Evolutionary conservation across 1,140 invertebrate species (phyloP), one percentile per base, ranked within the genome.

Genomic region (Drosophila repletoides): DNA sequence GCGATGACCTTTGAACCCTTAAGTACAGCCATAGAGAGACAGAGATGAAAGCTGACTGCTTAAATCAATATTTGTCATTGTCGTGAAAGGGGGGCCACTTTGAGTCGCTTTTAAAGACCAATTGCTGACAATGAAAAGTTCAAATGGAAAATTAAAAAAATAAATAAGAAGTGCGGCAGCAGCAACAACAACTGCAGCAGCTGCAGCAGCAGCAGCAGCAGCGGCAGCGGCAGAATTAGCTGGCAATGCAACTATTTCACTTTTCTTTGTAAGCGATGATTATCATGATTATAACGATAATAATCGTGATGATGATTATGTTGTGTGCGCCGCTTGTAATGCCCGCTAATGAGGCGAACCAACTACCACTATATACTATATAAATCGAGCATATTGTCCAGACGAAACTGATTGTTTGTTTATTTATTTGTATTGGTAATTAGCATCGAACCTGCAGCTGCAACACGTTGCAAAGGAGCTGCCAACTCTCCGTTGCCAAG

Each of bases 61-160:
- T 45, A 40, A 55, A 22, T 49, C 33, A 64, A 55, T 64, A 38
- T 55, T 64, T 55, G 21, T 46, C 60, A 38, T 45, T 52, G 49
- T 53, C 28, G 26, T 38, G 31, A 29, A 33, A 34, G 21, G 12
- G 26, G 24, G 41, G 28, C 21, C 52, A 12, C 34, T 40, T 79
- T 51, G 43, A 65, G 19, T 7, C 15, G 12, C 33, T 40, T 60
- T 49, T 58, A 14, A 31, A 76, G 61, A 41, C 63, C 76, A 81
- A 81, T 81, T 83, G 76, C 53, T 72, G 77, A 46, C 77, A 83
- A 83, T 81, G 76, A 83, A 83, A 69, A 60, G 68, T 70, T 80
- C 61, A 81, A 81, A 70, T 80, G 64, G 29, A 74, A 75, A 45
- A 64, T 65, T 45, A 74, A 79, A 76, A 49, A 61, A 74, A 79